Conservation (phyloP, 2,797 vertebrate species). For the Rhinatrema bivittatum region DNA sequence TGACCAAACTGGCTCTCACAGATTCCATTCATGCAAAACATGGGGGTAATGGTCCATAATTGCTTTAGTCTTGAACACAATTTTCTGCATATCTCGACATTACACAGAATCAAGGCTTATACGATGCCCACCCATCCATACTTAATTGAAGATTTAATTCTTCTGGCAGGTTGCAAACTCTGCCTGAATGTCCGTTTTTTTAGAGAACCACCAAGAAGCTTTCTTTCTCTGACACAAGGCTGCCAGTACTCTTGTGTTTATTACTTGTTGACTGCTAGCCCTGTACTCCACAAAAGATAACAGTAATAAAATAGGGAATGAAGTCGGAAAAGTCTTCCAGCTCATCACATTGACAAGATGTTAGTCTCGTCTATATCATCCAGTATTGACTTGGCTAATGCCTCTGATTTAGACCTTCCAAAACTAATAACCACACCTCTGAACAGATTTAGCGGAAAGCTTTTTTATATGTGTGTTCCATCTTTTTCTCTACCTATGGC, state of each 20-base stretch:
- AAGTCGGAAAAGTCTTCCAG: slow-evolving; percentile 3
- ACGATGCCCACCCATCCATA: too few relatives aligned
- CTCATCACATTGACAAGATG: slow-evolving; percentile 4
- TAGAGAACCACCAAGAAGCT: not conserved
- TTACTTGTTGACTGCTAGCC: slow-evolving; percentile 7
- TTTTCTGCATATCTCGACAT: too few relatives aligned
- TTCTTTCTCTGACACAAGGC: slow-evolving; percentile 7
- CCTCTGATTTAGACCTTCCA: slow-evolving; percentile 19
- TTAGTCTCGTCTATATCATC: not conserved
- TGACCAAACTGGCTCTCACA: too few relatives aligned
- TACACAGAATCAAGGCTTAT: too few relatives aligned
- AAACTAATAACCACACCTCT: slow-evolving; percentile 15
- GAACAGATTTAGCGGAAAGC: slow-evolving; percentile 13
- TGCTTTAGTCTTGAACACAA: too few relatives aligned
- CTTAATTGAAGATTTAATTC: too few relatives aligned
- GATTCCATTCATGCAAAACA: too few relatives aligned
- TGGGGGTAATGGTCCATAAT: too few relatives aligned
- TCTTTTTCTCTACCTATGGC: not conserved
- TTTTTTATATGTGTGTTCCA: not conserved
- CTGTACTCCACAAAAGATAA: slow-evolving; percentile 7
- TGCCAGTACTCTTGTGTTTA: slow-evolving; percentile 13
- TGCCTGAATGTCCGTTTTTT: not conserved
- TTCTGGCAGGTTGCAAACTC: not conserved
- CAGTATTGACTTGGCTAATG: slow-evolving; percentile 15
- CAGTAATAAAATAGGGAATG: slow-evolving; percentile 22